Evolutionary conservation across 2,113 vertebrate genomes (phyloP), one percentile per base, ranked within the genome.

Genomic region (Anseranas semipalmata): DNA sequence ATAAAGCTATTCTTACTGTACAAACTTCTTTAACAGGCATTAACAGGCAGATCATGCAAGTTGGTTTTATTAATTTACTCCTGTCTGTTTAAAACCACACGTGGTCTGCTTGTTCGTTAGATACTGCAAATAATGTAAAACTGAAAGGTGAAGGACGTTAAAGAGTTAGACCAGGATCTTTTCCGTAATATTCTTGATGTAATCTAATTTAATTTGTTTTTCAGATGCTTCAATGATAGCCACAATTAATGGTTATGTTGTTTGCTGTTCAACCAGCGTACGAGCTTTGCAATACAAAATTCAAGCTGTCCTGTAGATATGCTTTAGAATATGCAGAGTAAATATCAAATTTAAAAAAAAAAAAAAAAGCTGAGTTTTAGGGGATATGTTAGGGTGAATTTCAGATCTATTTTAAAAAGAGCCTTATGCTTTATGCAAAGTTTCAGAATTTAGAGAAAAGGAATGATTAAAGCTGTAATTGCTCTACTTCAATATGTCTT

Each of bases 131-230:
- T 83, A 79, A 19, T 60, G 15, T 27, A 77, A 95, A 20, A 58
- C 6, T 90, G 53, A 59, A 78, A 91, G 43, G 24, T 15, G 83
- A 80, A 90, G 45, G 35, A 80, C 75, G 14, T 37, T 70, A 25
- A 87, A 81, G 30, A 75, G 45, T 89, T 81, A 30, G 37, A 41
- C 12, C 87, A 48, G 43, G 16, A 45, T 39, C 20, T 95, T 96
- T 91, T 89, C 21, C 6, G 2, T 84, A 77, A 8, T 70, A 15
- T 87, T 96, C 46, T 84, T 95, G 37, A 73, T 5, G 5, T 41
- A n/a, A 89, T 96, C 71, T 93, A 81, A 93, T 95, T 79, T 1
- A 8, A 77, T 45, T 70, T 92, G 55, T 75, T 92, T 87, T 91
- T 96, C 74, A 59, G 55, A 67, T 95, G 52, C 66, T 95, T 97